These are phyloP conservation scores for Troides helena DNA, from an alignment of 2,888 invertebrate species.

Conservation along the genomic window DNA sequence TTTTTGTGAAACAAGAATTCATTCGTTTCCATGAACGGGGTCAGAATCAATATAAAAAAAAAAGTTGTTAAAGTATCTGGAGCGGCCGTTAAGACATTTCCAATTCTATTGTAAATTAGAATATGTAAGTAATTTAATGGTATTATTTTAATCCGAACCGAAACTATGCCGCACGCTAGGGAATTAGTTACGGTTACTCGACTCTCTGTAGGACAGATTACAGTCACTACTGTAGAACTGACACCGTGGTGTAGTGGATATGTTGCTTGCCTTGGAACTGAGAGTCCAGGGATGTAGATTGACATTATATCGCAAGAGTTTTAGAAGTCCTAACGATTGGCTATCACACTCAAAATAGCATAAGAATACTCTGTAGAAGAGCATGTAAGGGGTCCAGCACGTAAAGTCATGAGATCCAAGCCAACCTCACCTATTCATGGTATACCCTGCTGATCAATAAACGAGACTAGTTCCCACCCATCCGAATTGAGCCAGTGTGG, in stretches of 20 bases:
- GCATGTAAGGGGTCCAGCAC: too few relatives aligned
- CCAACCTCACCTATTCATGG: too few relatives aligned
- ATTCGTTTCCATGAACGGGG: slow-evolving; percentile 14
- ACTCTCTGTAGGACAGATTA: slow-evolving; percentile 9
- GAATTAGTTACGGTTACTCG: slow-evolving; percentile 11
- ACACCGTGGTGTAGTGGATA: neutral
- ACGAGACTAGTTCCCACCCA: too few relatives aligned
- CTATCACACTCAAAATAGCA: too few relatives aligned
- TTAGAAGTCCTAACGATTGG: too few relatives aligned
- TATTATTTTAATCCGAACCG: slow-evolving; percentile 17
- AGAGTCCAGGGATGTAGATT: too few relatives aligned
- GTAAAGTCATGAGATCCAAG: too few relatives aligned
- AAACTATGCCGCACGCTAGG: slow-evolving; percentile 23
- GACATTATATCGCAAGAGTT: too few relatives aligned
- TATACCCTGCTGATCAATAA: too few relatives aligned
- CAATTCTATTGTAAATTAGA: slow-evolving; percentile 13
- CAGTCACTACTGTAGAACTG: neutral
- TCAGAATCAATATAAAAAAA: slow-evolving; percentile 2
- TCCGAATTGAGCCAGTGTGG: too few relatives aligned
- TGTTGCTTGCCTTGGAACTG: neutral
- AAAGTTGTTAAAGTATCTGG: slow-evolving; percentile 10
- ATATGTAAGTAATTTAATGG: slow-evolving; percentile 12
- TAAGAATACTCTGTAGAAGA: too few relatives aligned
- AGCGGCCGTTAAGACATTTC: slow-evolving; percentile 24
- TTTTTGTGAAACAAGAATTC: neutral